Base-by-base conservation (phyloP, 2,797 vertebrate genomes). In the Tinamus major region DNA sequence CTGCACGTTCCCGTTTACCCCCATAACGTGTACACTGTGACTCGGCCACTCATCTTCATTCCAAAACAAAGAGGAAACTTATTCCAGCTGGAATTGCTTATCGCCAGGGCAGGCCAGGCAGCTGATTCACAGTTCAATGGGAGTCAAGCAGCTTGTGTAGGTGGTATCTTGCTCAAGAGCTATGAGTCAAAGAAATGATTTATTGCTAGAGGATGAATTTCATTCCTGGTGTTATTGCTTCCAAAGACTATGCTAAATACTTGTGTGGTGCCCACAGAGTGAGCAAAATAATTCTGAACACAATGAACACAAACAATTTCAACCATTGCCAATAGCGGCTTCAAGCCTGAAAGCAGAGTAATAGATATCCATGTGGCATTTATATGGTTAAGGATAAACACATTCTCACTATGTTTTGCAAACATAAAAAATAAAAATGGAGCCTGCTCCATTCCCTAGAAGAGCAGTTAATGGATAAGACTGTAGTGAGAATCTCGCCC, bases 231-330 rank as follows among this genome's bases (percentile, higher is more conserved):
- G 37, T 69, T 82, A 88, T 19, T 2, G 0, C 24, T 72, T 78
- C 77, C 55, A 61, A 85, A 78, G 24, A 42, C 18, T 70, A 63
- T 55, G 44, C 42, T 42, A 79, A 91, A 42, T 85, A 74, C 81
- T 85, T 85, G 48, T 55, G 35, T 35, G 17, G 26, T 39, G 42
- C 82, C 10, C 35, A 29, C 42, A 55, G 29, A 55, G 17, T 31
- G 29, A 55, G 31, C 53, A 21, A 31, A 84, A 23, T 85, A 67
- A 42, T 53, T 87, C 33, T 39, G 63, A 80, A 74, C 49, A 49
- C 17, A 79, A 27, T 6, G 72, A 70, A 53, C 16, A 76, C 15
- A 24, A 92, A 63, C 11, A 48, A 56, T 55, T 79, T 26, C 35
- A 79, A 21, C 26, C 59, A 24, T 6, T 53, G 21, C 9, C 48